These are phyloP conservation scores for Emydoidea blandingii DNA, from an alignment of 2,797 vertebrate species.

Conservation along the genomic window DNA sequence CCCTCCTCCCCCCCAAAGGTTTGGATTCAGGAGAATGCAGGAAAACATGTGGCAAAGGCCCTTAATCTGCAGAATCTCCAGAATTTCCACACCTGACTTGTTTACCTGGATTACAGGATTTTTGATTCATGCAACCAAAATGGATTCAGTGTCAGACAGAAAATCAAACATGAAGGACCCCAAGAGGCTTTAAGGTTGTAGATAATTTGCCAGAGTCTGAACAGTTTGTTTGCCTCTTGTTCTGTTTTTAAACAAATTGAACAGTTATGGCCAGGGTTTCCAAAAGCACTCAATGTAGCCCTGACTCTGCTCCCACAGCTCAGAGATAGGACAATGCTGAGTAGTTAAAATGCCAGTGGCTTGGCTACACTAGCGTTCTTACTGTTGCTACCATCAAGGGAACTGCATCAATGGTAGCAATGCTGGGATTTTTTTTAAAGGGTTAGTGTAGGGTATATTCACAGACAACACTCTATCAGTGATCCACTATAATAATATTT, in stretches of 20 bases:
- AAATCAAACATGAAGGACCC: background rate
- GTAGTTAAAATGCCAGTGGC: background rate
- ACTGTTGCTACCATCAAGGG: background rate
- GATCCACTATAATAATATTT: background rate
- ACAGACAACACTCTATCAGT: background rate
- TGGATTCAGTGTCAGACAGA: background rate
- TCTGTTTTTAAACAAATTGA: background rate
- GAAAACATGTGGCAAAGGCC: rapidly evolving
- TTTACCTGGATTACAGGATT: background rate
- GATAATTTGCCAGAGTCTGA: background rate
- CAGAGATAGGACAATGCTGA: background rate
- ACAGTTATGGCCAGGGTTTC: background rate
- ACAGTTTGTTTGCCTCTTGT: background rate
- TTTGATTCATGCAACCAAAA: background rate
- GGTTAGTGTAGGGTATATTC: background rate
- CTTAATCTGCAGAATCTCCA: background rate
- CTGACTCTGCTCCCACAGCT: background rate
- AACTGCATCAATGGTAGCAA: background rate
- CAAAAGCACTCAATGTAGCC: background rate
- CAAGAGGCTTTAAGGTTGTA: background rate
- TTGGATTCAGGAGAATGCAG: background rate
- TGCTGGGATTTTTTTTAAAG: background rate
- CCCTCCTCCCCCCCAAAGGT: background rate
- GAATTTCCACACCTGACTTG: background rate
- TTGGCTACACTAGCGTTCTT: background rate